These are phyloP conservation scores for Nipponia nippon DNA, from an alignment of 2,113 vertebrate genomes.

Conservation along the genomic window DNA sequence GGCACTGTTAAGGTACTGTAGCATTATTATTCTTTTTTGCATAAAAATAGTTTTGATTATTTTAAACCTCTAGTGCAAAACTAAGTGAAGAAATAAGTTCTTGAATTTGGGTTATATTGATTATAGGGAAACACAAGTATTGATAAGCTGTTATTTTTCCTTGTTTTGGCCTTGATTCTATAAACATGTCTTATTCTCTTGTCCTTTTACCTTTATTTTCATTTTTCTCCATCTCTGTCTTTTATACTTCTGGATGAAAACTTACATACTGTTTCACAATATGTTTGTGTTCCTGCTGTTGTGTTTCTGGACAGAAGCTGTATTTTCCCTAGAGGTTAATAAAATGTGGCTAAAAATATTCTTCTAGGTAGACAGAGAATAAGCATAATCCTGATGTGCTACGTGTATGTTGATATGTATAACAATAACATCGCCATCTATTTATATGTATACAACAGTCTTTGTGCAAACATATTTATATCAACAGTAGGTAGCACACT, in stretches of 20 bases:
- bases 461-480: background rate
- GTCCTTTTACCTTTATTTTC: background rate
- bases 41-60: background rate
- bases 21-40: background rate
- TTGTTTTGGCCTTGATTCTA: background rate
- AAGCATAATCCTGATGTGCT: background rate
- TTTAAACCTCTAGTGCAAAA: background rate
- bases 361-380: background rate
- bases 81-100: background rate
- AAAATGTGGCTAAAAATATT: background rate
- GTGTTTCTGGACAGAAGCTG: background rate
- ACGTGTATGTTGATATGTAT: background rate
- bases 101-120: background rate
- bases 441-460: background rate
- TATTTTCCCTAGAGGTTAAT: background rate
- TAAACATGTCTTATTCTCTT: background rate
- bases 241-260: background rate
- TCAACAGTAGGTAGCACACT: background rate
- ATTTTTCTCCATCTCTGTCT: background rate
- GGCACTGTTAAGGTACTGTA: background rate
- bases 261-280: background rate
- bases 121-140: background rate
- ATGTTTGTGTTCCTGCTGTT: background rate
- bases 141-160: background rate
- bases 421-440: background rate